Evolutionary conservation across 2,888 invertebrate species (phyloP).

Genomic region (Cinara cedri): DNA sequence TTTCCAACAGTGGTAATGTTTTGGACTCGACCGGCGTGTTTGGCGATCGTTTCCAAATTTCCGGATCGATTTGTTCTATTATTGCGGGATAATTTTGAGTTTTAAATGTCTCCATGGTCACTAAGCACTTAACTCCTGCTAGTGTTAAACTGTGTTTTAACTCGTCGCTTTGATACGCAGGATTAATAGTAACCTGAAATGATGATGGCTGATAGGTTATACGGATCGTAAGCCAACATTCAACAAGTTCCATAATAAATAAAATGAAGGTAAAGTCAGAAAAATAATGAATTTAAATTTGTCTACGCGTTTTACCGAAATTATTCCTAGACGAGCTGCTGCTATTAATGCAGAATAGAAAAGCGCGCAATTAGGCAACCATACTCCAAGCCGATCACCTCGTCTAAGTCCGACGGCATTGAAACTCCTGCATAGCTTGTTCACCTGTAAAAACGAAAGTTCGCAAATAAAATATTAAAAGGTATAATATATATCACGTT

Average conservation of each 20-base stretch:
- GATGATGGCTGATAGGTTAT: too few species aligned
- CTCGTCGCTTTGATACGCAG: constrained; percentile 74
- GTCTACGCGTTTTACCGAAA: too few species aligned
- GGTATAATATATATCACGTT: too few species aligned
- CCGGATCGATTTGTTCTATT: constrained; percentile 67
- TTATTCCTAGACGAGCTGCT: constrained; percentile 73
- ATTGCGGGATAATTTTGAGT: constrained; percentile 73
- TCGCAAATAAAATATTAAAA: constrained; percentile 48
- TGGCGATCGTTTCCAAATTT: constrained; percentile 62
- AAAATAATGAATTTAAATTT: too few species aligned
- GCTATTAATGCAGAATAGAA: constrained; percentile 78
- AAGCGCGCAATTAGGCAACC: constrained; percentile 78
- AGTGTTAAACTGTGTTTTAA: constrained; percentile 75
- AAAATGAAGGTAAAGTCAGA: too few species aligned
- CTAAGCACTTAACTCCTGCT: constrained; percentile 67
- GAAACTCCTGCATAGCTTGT: constrained; percentile 75
- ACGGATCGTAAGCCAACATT: too few species aligned
- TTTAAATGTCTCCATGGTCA: constrained; percentile 71
- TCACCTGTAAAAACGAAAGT: too few species aligned
- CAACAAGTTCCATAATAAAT: neutral
- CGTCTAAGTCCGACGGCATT: constrained; percentile 71
- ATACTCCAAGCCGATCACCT: constrained; percentile 80
- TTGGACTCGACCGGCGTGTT: constrained; percentile 63
- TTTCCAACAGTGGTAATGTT: constrained; percentile 66
- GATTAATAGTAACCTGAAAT: constrained; percentile 75